Evolutionary conservation across 2,888 invertebrate genomes (phyloP).

Genomic region (Patella pellucida): DNA sequence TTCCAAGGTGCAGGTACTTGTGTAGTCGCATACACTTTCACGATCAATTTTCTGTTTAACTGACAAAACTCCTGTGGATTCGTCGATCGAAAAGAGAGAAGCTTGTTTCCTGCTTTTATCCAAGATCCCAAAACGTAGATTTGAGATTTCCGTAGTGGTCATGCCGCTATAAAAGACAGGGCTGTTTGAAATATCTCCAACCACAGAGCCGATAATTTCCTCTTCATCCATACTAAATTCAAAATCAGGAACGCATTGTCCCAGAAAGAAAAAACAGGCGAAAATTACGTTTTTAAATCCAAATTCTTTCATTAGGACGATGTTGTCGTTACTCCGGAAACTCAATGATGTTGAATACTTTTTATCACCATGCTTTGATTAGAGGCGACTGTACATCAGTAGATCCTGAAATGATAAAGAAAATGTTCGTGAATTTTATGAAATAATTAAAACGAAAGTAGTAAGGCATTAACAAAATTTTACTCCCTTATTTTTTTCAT

Average conservation of each 20-base stretch:
- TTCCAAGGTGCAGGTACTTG: conserved; percentile 36
- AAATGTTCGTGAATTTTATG: no score
- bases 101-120: conserved; percentile 43
- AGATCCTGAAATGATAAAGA: no score
- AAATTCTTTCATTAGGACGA: background rate
- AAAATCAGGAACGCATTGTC: conserved; percentile 23
- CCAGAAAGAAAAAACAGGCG: background rate
- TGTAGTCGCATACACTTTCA: conserved; percentile 43
- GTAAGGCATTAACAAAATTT: no score
- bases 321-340: no score
- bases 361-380: no score
- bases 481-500: no score
- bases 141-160: conserved; percentile 40
- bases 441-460: no score
- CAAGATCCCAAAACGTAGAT: conserved; percentile 51
- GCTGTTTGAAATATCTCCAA: conserved; percentile 49
- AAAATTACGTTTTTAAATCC: background rate
- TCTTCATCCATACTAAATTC: conserved; percentile 45
- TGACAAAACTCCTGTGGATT: conserved; percentile 42
- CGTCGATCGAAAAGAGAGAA: conserved; percentile 46
- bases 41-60: conserved; percentile 43
- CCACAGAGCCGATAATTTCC: conserved; percentile 31
- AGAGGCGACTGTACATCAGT: no score
- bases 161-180: conserved; percentile 42
- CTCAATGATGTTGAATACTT: no score